These are phyloP conservation scores for Drosophila melanosoma DNA, from an alignment of 2,888 invertebrate genomes.

Conservation along the genomic window DNA sequence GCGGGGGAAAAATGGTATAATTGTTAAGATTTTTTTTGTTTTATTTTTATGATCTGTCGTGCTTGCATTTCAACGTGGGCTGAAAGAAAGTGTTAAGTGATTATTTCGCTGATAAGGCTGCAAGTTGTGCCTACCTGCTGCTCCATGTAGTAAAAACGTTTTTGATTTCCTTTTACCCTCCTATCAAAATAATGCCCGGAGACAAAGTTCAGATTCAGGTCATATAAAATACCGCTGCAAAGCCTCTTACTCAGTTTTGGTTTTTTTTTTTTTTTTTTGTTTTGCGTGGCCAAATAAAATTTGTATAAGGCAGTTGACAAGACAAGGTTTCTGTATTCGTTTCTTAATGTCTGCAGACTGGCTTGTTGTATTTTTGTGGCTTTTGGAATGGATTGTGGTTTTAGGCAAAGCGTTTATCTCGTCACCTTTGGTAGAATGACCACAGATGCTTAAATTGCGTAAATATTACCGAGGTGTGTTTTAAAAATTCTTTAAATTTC, in stretches of 20 bases:
- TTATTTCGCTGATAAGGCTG: conserved; percentile 52
- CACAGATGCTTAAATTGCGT: conserved; percentile 58
- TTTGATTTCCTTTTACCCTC: conserved; percentile 5
- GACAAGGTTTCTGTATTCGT: conserved; percentile 44
- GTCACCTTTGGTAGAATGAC: conserved; percentile 52
- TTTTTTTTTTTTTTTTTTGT: conserved; percentile 16
- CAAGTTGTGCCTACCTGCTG: conserved; percentile 43
- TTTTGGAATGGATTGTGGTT: conserved; percentile 52
- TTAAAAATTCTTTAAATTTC: neutral
- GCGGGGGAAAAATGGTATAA: conserved; percentile 5
- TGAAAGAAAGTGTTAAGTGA: conserved; percentile 52
- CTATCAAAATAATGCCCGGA: conserved; percentile 13
- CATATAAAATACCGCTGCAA: conserved; percentile 46
- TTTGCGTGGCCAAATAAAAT: conserved; percentile 48
- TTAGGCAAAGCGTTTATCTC: conserved; percentile 59
- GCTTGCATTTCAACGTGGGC: conserved; percentile 40
- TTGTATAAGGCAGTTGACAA: conserved; percentile 60
- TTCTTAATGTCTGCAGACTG: conserved; percentile 37
- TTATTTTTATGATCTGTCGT: conserved; percentile 32
- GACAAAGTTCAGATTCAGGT: conserved; percentile 56
- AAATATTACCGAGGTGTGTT: conserved; percentile 34
- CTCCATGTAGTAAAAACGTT: conserved; percentile 33
- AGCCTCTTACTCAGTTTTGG: conserved; percentile 33
- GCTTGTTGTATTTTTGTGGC: conserved; percentile 18
- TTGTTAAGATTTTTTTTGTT: conserved; percentile 20